Percentiles rank a stretch among this genome's conserved stretches.
Conservation (phyloP, 2,113 vertebrate species). For the Shinisaurus crocodilurus region DNA sequence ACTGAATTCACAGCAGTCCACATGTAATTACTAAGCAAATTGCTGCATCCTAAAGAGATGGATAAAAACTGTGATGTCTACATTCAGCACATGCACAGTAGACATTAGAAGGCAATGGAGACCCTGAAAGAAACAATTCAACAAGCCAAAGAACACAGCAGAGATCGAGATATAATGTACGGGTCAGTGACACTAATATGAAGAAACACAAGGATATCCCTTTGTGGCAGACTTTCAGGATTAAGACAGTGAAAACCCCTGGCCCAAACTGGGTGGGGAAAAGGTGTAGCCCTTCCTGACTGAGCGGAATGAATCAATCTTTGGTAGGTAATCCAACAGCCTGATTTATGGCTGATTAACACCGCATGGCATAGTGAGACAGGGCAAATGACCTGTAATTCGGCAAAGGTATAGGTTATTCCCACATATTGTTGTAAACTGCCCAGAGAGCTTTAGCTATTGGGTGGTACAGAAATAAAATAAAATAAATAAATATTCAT, state of each 20-base stretch:
- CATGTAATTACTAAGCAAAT: conserved; percentile 1
- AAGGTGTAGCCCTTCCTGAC: neutral
- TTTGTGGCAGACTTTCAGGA: neutral
- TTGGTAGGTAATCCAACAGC: neutral
- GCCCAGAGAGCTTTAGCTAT: no score
- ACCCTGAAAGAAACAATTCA: neutral
- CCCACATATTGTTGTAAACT: no score
- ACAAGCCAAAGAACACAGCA: neutral
- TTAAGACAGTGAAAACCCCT: neutral
- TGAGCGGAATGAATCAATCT: no score
- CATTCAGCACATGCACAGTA: neutral
- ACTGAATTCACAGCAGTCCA: neutral
- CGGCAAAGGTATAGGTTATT: neutral
- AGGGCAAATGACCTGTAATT: neutral
- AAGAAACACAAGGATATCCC: neutral
- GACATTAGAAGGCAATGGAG: neutral
- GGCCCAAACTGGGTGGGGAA: neutral
- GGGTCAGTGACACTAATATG: neutral
- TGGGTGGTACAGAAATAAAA: no score
- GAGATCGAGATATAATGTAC: neutral
- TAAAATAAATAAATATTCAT: no score
- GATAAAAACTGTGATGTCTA: neutral
- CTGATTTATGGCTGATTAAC: neutral
- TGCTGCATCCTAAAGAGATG: neutral
- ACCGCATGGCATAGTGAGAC: neutral